Conservation (phyloP, 2,888 invertebrate genomes). For the Ischnura elegans region DNA sequence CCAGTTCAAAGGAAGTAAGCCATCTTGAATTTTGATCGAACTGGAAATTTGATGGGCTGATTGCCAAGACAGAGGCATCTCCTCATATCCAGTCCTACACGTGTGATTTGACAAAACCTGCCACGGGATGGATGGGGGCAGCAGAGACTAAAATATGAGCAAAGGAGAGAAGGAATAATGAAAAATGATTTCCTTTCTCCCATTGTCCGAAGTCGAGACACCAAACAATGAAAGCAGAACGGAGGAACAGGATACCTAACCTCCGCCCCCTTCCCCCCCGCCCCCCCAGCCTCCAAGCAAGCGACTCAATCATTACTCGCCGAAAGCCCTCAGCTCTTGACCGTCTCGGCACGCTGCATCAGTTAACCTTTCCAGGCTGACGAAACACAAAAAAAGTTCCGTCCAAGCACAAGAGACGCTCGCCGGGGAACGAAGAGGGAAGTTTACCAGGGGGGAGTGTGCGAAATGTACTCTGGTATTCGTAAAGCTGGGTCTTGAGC, state of each 20-base stretch:
- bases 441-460: too few species aligned
- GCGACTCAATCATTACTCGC: neutral
- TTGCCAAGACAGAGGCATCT: slow-evolving; percentile 38
- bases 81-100: slow-evolving; percentile 46
- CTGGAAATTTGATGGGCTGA: slow-evolving; percentile 61
- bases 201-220: slow-evolving; percentile 14
- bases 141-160: neutral
- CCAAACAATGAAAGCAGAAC: neutral
- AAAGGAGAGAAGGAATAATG: neutral
- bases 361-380: slow-evolving; percentile 11
- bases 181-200: slow-evolving; percentile 32
- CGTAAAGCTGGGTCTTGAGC: too few species aligned
- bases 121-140: neutral
- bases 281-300: neutral
- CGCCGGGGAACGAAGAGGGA: neutral
- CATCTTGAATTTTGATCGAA: slow-evolving; percentile 66
- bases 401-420: too few species aligned
- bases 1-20: slow-evolving; percentile 56
- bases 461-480: too few species aligned
- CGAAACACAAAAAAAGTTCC: neutral
- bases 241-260: neutral
- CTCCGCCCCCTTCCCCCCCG: neutral
- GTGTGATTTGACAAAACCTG: slow-evolving; percentile 49
- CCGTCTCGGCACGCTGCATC: slow-evolving; percentile 21
- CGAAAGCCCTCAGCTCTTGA: neutral